A percentile compares a stretch with the other conserved stretches of the same genome.
phyloP scores from a whole-genome alignment of 2,888 invertebrate genomes.

The Xylocampa areola region DNA sequence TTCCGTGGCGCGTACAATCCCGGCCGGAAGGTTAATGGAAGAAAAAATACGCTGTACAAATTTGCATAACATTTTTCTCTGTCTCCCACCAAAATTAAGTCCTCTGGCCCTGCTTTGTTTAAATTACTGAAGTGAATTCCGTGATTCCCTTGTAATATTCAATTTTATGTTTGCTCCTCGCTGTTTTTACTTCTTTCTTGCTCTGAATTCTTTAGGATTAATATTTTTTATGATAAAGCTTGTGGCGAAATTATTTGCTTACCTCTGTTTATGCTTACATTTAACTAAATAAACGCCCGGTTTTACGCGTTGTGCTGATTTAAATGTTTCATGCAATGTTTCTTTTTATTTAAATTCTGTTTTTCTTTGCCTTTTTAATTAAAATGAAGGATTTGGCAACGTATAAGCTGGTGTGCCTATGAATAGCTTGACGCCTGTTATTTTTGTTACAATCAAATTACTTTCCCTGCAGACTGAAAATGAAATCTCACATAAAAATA shows the following conservation, averaged over 20 bases:
- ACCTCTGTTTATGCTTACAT: constrained; percentile 48
- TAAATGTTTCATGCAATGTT: constrained; percentile 18
- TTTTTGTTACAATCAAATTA: too few species aligned
- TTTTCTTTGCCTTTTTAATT: neutral
- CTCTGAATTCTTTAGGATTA: constrained; percentile 56
- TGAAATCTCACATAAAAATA: too few species aligned
- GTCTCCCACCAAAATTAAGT: constrained; percentile 84
- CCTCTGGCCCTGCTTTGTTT: constrained; percentile 82
- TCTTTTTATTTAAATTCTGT: constrained; percentile 5
- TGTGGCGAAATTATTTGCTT: constrained; percentile 49
- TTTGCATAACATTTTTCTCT: constrained; percentile 88
- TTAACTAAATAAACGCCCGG: constrained; percentile 42
- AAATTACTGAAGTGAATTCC: constrained; percentile 83
- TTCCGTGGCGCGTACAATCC: constrained; percentile 73
- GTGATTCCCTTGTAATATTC: constrained; percentile 81
- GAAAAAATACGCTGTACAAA: constrained; percentile 89
- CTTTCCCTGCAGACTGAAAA: too few species aligned
- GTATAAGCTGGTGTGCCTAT: neutral
- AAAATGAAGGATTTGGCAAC: neutral
- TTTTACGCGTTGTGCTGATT: constrained; percentile 29
- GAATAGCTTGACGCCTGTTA: neutral
- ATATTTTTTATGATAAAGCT: constrained; percentile 55
- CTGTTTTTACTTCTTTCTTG: constrained; percentile 54
- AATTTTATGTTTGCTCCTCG: constrained; percentile 67
- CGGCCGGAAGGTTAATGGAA: constrained; percentile 85